phyloP scores from a whole-genome alignment of 2,113 vertebrate species.

The Odocoileus hemionus region DNA sequence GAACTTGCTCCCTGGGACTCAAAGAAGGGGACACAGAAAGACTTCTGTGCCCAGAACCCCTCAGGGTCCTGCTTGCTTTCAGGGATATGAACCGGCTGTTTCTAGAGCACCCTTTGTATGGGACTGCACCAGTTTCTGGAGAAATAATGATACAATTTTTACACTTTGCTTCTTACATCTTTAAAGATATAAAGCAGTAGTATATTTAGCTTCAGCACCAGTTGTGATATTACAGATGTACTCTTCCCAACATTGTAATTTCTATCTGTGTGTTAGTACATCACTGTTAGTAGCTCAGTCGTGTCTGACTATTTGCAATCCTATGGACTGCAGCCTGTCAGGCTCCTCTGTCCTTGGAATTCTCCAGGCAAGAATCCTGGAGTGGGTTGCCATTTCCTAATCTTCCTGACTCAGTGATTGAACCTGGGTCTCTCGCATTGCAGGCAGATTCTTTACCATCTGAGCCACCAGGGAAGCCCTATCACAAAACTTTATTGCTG shows the following conservation, averaged over 20 bases:
- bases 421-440: background rate
- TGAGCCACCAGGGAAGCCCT: background rate
- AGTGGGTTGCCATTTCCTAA: background rate
- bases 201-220: background rate
- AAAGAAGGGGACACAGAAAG: background rate
- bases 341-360: background rate
- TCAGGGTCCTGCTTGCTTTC: background rate
- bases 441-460: background rate
- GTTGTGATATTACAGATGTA: background rate
- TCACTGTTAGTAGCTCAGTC: background rate
- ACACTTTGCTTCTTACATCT: background rate
- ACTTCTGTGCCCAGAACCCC: background rate
- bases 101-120: background rate
- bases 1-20: background rate
- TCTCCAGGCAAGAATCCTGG: background rate
- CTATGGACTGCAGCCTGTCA: background rate
- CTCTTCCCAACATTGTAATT: background rate
- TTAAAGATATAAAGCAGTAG: background rate
- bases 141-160: background rate
- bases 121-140: background rate
- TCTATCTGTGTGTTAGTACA: background rate
- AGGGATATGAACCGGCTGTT: accelerated
- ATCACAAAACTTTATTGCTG: background rate
- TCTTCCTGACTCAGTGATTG: background rate
- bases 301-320: background rate